These are phyloP conservation scores for Anoplius nigerrimus DNA, from an alignment of 2,888 invertebrate genomes.

Conservation along the genomic window DNA sequence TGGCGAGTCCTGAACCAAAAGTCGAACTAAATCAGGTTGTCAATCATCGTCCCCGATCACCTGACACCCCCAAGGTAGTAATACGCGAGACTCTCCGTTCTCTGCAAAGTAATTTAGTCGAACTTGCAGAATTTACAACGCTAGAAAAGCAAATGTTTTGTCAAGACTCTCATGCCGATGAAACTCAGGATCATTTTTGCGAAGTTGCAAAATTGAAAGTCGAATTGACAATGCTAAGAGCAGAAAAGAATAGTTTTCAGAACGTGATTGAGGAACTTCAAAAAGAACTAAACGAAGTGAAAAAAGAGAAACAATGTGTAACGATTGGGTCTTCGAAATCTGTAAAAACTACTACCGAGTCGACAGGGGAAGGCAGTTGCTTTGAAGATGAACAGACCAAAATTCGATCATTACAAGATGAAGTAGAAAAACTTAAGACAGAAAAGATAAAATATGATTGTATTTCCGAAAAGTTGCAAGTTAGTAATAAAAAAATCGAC, in stretches of 20 bases:
- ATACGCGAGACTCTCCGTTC: constrained; percentile 73
- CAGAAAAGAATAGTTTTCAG: background rate
- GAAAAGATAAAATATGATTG: no score
- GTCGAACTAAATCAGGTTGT: constrained; percentile 20
- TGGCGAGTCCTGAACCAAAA: constrained; percentile 33
- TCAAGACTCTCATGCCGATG: constrained; percentile 14
- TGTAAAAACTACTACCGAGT: no score
- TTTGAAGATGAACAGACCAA: no score
- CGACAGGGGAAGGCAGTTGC: no score
- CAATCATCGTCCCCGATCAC: constrained; percentile 36
- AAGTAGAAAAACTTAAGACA: background rate
- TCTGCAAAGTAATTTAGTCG: constrained; percentile 77
- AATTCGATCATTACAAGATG: background rate
- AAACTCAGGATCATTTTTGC: constrained; percentile 8
- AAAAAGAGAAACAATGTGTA: background rate
- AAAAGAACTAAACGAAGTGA: background rate
- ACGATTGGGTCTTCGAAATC: no score
- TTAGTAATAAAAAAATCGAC: background rate
- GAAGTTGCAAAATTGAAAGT: constrained; percentile 18
- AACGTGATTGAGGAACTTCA: background rate
- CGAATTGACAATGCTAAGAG: constrained; percentile 8
- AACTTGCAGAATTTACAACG: constrained; percentile 78
- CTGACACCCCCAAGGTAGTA: constrained; percentile 65
- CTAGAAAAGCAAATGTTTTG: constrained; percentile 78
- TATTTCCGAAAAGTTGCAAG: no score